Evolutionary conservation across 1,140 invertebrate genomes (phyloP).

Genomic region (Grapholita molesta): DNA sequence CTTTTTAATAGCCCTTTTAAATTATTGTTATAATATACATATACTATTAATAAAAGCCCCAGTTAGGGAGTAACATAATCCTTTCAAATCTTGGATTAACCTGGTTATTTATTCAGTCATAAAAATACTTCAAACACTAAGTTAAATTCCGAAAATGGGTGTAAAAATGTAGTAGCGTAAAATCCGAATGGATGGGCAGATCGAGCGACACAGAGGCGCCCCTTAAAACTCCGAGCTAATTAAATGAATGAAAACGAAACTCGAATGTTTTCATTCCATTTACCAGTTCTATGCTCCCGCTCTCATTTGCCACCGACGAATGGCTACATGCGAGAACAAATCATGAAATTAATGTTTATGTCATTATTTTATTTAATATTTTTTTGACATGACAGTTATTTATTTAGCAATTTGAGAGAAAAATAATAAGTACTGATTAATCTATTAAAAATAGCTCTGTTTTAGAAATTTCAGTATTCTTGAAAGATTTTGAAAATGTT

Average conservation of each 20-base stretch:
- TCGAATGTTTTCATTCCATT: constrained; percentile 73
- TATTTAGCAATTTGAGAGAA: too few relatives aligned
- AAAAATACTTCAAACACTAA: constrained; percentile 5
- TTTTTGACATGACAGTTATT: neutral
- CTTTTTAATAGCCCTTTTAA: too few relatives aligned
- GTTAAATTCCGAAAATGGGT: neutral
- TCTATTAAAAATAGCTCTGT: too few relatives aligned
- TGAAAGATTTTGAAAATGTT: too few relatives aligned
- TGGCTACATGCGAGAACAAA: constrained; percentile 31
- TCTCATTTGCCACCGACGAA: constrained; percentile 35
- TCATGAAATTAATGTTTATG: neutral
- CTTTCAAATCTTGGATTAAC: neutral
- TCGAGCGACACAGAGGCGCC: constrained; percentile 58
- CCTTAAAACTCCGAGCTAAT: constrained; percentile 67
- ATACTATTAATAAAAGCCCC: neutral
- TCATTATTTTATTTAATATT: neutral
- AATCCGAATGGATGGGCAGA: constrained; percentile 47
- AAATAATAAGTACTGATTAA: too few relatives aligned
- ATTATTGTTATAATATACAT: too few relatives aligned
- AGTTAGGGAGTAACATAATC: neutral
- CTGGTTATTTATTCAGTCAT: neutral
- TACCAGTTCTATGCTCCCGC: constrained; percentile 57
- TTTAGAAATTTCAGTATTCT: too few relatives aligned
- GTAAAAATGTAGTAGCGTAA: constrained; percentile 34
- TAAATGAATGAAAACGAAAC: constrained; percentile 74